phyloP scores from a whole-genome alignment of 2,888 invertebrate species.

The Panopea generosa region DNA sequence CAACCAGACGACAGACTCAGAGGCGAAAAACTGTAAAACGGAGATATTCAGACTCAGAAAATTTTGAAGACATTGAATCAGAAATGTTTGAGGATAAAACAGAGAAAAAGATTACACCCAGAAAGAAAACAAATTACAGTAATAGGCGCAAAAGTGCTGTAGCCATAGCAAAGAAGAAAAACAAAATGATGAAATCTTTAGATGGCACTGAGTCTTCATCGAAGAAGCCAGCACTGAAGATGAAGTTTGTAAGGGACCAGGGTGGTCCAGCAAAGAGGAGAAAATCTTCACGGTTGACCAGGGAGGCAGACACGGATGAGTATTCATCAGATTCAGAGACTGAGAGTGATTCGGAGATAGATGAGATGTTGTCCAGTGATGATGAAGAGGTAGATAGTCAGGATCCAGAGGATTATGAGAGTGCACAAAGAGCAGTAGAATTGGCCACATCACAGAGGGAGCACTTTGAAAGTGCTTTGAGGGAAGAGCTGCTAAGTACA shows the following conservation, averaged over 20 bases:
- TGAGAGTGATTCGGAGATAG: constrained; percentile 58
- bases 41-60: constrained; percentile 27
- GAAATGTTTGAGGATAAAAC: constrained; percentile 36
- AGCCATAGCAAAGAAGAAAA: constrained; percentile 13
- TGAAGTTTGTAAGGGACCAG: constrained; percentile 48
- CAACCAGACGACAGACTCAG: constrained; percentile 28
- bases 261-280: constrained; percentile 5
- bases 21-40: constrained; percentile 16
- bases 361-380: constrained; percentile 61
- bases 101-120: constrained; percentile 27
- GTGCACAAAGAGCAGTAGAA: constrained; percentile 33
- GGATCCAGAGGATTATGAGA: constrained; percentile 14
- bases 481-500: constrained; percentile 58
- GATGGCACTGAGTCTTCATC: not conserved
- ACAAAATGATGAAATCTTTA: constrained; percentile 7
- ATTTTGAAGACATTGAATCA: constrained; percentile 52
- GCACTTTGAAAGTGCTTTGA: constrained; percentile 57
- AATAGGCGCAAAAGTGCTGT: constrained; percentile 38
- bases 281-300: not conserved
- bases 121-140: constrained; percentile 51
- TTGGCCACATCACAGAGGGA: constrained; percentile 36
- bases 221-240: constrained; percentile 36
- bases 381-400: constrained; percentile 43
- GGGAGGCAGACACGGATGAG: constrained; percentile 16
- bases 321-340: constrained; percentile 42